These are phyloP conservation scores for Gadus macrocephalus DNA, from an alignment of 2,113 vertebrate genomes.

Conservation along the genomic window DNA sequence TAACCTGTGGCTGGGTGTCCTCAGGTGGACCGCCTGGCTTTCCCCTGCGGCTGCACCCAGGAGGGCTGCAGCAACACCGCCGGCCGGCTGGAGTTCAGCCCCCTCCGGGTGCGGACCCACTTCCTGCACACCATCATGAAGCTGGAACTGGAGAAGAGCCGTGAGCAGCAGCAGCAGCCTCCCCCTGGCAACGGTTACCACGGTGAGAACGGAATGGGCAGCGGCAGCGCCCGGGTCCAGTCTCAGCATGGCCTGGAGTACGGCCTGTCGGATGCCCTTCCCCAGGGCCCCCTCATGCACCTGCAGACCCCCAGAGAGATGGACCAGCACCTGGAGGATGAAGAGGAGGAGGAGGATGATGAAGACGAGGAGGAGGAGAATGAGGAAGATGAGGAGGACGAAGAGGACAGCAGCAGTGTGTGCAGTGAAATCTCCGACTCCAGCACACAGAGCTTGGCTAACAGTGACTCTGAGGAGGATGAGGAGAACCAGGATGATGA, in stretches of 20 bases:
- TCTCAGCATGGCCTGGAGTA: slow-evolving; percentile 84
- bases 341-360: slow-evolving; percentile 80
- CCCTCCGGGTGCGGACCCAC: slow-evolving; percentile 98
- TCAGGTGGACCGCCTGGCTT: slow-evolving; percentile 98
- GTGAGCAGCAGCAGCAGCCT: slow-evolving; percentile 86
- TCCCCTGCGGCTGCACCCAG: slow-evolving; percentile 96
- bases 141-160: slow-evolving; percentile 94
- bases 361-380: slow-evolving; percentile 74
- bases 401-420: slow-evolving; percentile 94
- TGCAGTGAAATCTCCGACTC: slow-evolving; percentile 95
- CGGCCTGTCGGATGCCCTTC: slow-evolving; percentile 74
- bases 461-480: slow-evolving; percentile 93
- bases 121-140: slow-evolving; percentile 99
- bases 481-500: slow-evolving; percentile 81
- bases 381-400: slow-evolving; percentile 73
- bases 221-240: slow-evolving; percentile 75
- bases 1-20: neutral
- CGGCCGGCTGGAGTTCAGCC: slow-evolving; percentile 97
- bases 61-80: slow-evolving; percentile 97
- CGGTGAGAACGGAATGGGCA: slow-evolving; percentile 71
- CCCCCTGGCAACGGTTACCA: slow-evolving; percentile 83
- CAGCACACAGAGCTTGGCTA: slow-evolving; percentile 92
- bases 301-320: slow-evolving; percentile 83
- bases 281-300: slow-evolving; percentile 82
- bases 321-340: slow-evolving; percentile 85